phyloP scores from a whole-genome alignment of 1,140 invertebrate species.

The Eurosta solidaginis region DNA sequence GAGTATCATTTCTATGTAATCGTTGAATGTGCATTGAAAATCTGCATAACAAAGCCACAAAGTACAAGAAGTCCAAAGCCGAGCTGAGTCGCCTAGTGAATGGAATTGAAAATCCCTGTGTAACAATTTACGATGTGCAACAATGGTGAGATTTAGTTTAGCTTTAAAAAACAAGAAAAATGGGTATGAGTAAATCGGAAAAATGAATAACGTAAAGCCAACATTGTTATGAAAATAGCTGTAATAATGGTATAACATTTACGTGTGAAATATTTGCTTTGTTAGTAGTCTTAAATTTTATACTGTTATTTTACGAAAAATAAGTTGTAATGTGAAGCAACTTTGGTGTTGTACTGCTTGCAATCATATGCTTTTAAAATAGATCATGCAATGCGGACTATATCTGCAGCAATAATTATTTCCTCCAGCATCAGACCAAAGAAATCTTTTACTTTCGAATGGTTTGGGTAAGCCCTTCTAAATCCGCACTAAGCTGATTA shows the following conservation, averaged over 20 bases:
- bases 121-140: not conserved
- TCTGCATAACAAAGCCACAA: constrained; percentile 7
- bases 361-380: no score
- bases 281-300: not conserved
- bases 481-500: no score
- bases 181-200: not conserved
- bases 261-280: not conserved
- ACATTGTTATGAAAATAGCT: not conserved
- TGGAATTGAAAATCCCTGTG: not conserved
- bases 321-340: not conserved
- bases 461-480: no score
- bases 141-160: constrained; percentile 16
- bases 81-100: not conserved
- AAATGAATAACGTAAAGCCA: not conserved
- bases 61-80: not conserved
- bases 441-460: no score
- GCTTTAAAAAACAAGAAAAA: not conserved
- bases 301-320: no score
- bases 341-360: no score
- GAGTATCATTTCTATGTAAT: no score
- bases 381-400: no score
- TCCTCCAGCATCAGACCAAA: no score
- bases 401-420: no score
- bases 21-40: not conserved
- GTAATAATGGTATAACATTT: not conserved